These are phyloP conservation scores for Thamnaconus septentrionalis DNA, from an alignment of 2,113 vertebrate genomes.

Conservation along the genomic window DNA sequence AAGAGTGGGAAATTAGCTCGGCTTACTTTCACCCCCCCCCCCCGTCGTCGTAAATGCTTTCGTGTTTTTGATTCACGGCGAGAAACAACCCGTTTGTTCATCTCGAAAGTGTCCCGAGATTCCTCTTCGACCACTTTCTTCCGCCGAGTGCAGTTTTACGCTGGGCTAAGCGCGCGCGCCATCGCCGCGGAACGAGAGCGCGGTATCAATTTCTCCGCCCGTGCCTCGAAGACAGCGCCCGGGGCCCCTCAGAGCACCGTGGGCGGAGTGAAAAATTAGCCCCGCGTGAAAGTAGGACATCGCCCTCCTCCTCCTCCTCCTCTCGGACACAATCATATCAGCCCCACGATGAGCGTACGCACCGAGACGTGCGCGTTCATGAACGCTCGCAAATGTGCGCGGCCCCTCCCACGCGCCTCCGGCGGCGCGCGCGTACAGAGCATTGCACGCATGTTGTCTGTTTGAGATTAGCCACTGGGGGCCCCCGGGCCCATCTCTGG, in stretches of 20 bases:
- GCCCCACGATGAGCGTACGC: neutral
- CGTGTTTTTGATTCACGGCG: no score
- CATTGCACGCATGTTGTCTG: constrained; percentile 12
- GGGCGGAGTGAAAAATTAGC: neutral
- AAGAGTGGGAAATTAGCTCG: no score
- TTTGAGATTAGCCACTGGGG: constrained; percentile 28
- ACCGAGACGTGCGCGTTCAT: neutral
- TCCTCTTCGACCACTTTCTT: no score
- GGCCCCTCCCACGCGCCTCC: neutral
- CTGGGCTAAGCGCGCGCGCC: neutral
- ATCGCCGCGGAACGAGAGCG: no score
- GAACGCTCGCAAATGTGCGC: neutral
- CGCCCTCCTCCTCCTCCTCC: neutral
- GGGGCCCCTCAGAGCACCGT: neutral
- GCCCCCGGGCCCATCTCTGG: constrained; percentile 8
- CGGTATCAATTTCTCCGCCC: neutral
- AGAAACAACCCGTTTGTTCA: neutral
- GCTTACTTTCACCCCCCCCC: no score
- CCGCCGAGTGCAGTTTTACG: no score
- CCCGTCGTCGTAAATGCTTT: no score
- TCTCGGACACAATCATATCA: constrained; percentile 16
- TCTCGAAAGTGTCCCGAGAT: neutral
- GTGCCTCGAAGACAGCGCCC: neutral
- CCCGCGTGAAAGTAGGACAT: neutral
- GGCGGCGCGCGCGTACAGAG: neutral